Conservation (phyloP, 2,888 invertebrate species). For the Lordiphosa andalusiaca region DNA sequence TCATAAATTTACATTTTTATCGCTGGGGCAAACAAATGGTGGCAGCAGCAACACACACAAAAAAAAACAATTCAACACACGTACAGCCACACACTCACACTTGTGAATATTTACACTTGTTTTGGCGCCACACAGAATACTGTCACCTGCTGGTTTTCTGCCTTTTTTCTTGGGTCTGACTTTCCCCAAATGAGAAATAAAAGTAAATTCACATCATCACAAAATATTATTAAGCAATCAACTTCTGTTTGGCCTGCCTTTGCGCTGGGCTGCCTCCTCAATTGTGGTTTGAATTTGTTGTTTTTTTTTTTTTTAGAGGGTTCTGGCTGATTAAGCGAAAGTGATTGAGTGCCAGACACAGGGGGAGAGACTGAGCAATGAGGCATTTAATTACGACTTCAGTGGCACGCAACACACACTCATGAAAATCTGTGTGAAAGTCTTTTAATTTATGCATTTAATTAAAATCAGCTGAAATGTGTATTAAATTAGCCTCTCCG, state of each 20-base stretch:
- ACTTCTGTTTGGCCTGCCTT: slow-evolving; percentile 49
- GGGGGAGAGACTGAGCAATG: slow-evolving; percentile 9
- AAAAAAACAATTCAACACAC: slow-evolving; percentile 48
- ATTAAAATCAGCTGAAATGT: slow-evolving; percentile 39
- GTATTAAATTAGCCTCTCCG: slow-evolving; percentile 15
- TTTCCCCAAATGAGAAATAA: slow-evolving; percentile 73
- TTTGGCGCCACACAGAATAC: slow-evolving; percentile 48
- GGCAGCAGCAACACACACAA: slow-evolving; percentile 1
- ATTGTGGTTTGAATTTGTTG: slow-evolving; percentile 40
- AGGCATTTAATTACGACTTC: slow-evolving; percentile 45
- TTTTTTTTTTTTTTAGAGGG: slow-evolving; percentile 42
- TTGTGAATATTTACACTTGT: slow-evolving; percentile 70
- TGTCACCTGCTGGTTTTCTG: slow-evolving; percentile 54
- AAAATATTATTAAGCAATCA: slow-evolving; percentile 77
- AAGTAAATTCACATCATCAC: slow-evolving; percentile 77
- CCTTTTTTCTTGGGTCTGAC: slow-evolving; percentile 11
- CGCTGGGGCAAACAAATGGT: slow-evolving; percentile 54
- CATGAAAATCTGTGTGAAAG: slow-evolving; percentile 14
- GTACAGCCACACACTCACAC: slow-evolving; percentile 24
- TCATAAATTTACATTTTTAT: slow-evolving; percentile 75
- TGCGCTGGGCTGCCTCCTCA: slow-evolving; percentile 6
- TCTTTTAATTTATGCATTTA: slow-evolving; percentile 42
- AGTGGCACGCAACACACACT: slow-evolving; percentile 11
- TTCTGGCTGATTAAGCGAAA: slow-evolving; percentile 63
- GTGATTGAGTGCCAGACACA: slow-evolving; percentile 52